Evolutionary conservation across 2,888 invertebrate genomes (phyloP), one percentile per base, ranked within the genome.

Genomic region (Fissipunctia ypsillon): DNA sequence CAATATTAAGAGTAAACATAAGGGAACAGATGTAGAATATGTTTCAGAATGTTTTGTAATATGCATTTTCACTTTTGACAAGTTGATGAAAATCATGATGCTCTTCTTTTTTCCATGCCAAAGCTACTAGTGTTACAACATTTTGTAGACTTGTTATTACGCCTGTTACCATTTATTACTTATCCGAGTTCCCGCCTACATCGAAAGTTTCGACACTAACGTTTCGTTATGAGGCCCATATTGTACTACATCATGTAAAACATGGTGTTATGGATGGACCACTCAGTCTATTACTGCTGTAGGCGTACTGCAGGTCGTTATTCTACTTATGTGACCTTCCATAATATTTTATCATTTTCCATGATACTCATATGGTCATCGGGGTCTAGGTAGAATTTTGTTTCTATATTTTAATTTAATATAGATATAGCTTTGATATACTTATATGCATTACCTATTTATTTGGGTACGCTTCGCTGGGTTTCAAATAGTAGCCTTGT

Each of bases 301-400:
- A 70, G 87, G 84, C 84, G 81, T 87, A 82, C 48, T 50, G 22
- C 63, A 56, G 43, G 69, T 67, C 63, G 63, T 89, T 61, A 35
- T 66, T 88, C 85, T 79, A 87, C 83, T 84, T 83, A 80, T 81
- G 74, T 85, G 90, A 91, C 93, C 91, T 92, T 92, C 89, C 74
- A 71, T 82, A 78, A 84, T 80, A 84, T 76, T 60, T 87, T 80
- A 88, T 89, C 84, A 87, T 88, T 82, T 86, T 81, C 78, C 72
- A 80, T 83, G 69, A 71, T 67, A 76, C 80, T 81, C 78, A 59
- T 86, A 85, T 86, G 82, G 80, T 65, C 71, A 87, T 86, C 74
- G 76, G 76, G 77, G 84, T 84, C 80, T 82, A 80, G 81, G 86
- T 83, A 81, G 57, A 78, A 71, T 82, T 83, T 85, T 71, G 78